phyloP scores from a whole-genome alignment of 2,888 invertebrate genomes.

The Empis stercorea region DNA sequence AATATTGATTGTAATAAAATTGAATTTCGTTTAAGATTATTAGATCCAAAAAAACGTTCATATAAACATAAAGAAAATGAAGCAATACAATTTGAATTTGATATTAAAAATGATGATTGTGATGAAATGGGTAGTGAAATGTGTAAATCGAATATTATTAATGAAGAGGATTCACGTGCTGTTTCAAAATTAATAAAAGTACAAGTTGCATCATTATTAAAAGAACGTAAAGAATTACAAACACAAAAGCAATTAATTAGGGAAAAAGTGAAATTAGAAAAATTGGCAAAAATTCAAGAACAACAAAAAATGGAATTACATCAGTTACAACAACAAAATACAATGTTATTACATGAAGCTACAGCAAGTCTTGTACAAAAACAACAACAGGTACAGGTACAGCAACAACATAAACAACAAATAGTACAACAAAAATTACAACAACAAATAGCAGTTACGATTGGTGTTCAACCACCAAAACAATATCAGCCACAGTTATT shows the following conservation, averaged over 20 bases:
- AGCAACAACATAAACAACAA: constrained; percentile 18
- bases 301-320: constrained; percentile 26
- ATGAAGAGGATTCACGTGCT: constrained; percentile 86
- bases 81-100: constrained; percentile 97
- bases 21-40: constrained; percentile 82
- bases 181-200: constrained; percentile 85
- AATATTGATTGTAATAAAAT: constrained; percentile 56
- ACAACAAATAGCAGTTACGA: constrained; percentile 2
- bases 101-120: constrained; percentile 79
- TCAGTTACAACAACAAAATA: constrained; percentile 39
- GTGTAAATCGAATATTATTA: constrained; percentile 87
- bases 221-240: constrained; percentile 48
- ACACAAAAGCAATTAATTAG: constrained; percentile 48
- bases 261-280: constrained; percentile 37
- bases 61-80: constrained; percentile 98
- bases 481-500: constrained; percentile 13
- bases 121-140: constrained; percentile 92
- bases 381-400: constrained; percentile 13
- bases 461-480: not conserved
- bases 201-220: constrained; percentile 42
- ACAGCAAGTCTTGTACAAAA: constrained; percentile 36
- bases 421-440: constrained; percentile 8
- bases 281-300: constrained; percentile 39
- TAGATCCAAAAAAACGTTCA: constrained; percentile 93
- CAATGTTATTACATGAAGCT: constrained; percentile 29